These are phyloP conservation scores for Patiria pectinifera DNA, from an alignment of 53 echinoderm and acorn worm species.

Conservation along the genomic window DNA sequence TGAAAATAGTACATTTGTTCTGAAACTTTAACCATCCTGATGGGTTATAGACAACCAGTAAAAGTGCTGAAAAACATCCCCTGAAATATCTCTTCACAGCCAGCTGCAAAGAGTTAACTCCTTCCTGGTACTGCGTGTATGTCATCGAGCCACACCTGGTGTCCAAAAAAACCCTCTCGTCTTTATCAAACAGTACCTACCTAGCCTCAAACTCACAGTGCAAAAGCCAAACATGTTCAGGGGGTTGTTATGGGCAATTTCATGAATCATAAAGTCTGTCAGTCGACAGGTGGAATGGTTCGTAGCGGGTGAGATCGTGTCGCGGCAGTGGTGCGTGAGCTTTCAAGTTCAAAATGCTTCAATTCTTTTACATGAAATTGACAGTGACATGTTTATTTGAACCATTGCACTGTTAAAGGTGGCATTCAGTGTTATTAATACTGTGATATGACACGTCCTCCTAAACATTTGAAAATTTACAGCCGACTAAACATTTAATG, in stretches of 20 bases:
- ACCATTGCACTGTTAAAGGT: too few species aligned
- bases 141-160: background rate
- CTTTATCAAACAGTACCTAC: background rate
- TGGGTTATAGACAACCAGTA: too few species aligned
- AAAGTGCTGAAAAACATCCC: background rate
- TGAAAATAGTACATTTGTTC: too few species aligned
- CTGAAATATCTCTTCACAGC: background rate
- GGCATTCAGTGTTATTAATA: too few species aligned
- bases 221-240: background rate
- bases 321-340: background rate
- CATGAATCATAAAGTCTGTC: constrained; percentile 12
- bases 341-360: background rate
- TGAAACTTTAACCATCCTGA: too few species aligned
- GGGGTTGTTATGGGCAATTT: background rate
- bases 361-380: background rate
- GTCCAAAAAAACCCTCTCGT: too few species aligned
- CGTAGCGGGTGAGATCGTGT: background rate
- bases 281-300: background rate
- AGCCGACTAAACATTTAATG: too few species aligned
- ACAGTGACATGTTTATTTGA: background rate
- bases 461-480: too few species aligned
- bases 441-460: too few species aligned
- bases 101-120: background rate
- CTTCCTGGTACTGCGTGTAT: background rate
- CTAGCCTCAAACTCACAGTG: background rate